Evolutionary conservation across 2,797 vertebrate species (phyloP).

Genomic region (Tolypeutes matacus): DNA sequence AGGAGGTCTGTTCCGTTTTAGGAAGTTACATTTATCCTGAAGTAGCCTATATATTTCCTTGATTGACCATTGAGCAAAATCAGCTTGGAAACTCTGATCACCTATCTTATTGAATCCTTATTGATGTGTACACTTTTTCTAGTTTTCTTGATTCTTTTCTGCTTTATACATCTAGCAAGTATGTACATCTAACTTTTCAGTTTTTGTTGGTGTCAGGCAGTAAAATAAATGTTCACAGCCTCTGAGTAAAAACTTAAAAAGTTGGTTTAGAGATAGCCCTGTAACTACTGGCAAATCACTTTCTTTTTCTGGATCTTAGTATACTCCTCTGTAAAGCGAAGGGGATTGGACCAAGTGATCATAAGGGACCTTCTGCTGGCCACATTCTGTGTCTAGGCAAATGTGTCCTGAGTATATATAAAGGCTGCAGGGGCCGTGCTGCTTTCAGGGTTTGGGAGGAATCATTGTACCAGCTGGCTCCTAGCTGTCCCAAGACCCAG

Average conservation of each 20-base stretch:
- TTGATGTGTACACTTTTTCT: background rate
- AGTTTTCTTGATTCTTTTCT: background rate
- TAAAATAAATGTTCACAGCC: background rate
- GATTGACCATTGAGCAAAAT: background rate
- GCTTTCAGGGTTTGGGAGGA: background rate
- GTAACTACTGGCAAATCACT: background rate
- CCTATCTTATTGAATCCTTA: background rate
- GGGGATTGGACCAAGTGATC: background rate
- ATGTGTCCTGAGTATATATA: background rate
- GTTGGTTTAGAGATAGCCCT: background rate
- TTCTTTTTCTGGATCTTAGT: background rate
- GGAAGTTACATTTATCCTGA: background rate
- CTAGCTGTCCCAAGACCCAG: background rate
- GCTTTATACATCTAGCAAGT: background rate
- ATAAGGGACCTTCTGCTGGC: background rate
- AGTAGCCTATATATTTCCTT: background rate
- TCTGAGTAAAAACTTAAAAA: background rate
- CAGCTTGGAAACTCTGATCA: background rate
- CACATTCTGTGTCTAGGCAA: background rate
- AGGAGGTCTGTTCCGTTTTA: slow-evolving; percentile 11
- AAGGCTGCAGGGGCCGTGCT: background rate
- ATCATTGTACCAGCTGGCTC: background rate
- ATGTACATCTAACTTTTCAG: background rate
- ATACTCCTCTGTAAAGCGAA: background rate
- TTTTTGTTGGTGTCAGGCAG: background rate